Evolutionary conservation across 2,113 vertebrate species (phyloP), one percentile per base, ranked within the genome.

Genomic region (Equus przewalskii): DNA sequence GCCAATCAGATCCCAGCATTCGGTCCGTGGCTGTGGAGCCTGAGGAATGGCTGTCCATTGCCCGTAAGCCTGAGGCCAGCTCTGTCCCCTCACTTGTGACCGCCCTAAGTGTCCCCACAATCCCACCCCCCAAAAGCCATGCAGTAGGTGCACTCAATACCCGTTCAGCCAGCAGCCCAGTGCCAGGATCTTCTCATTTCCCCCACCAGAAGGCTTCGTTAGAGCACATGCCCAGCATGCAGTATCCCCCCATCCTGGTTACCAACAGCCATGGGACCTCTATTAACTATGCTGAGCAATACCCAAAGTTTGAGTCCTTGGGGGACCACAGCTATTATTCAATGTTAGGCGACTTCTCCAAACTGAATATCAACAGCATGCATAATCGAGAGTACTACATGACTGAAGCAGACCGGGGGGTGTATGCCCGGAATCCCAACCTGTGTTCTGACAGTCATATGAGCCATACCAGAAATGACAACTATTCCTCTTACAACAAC

Each of bases 21-120:
- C 99, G 99, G 94, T 99, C 99, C 30, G 99, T 99, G 98, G 99
- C 99, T 91, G 99, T 99, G 90, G 99, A 99, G 96, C 99, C 99
- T 84, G 99, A 99, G 94, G 99, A 99, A 98, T 99, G 99, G 94
- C 99, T 99, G 87, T 99, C 99, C 58, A 98, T 99, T 88, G 97
- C 98, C 62, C 99, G 99, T 98, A 99, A 99, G 98, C 99, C 99
- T 0, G 99, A 99, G 98, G 98, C 99, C 91, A 99, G 98, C 98
- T 99, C 99, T 95, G 99, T 99, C 98, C 99, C 99, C 78, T 99
- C 99, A 94, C 99, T 99, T 82, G 99, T 99, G 98, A 99, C 99
- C 33, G 99, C 99, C 54, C 99, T 99, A 98, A 99, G 99, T 94
- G 99, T 99, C 58, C 99, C 99, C 97, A 99, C 99, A 97, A 99